phyloP scores from a whole-genome alignment of 2,888 invertebrate species.

The Aphodius granarius region DNA sequence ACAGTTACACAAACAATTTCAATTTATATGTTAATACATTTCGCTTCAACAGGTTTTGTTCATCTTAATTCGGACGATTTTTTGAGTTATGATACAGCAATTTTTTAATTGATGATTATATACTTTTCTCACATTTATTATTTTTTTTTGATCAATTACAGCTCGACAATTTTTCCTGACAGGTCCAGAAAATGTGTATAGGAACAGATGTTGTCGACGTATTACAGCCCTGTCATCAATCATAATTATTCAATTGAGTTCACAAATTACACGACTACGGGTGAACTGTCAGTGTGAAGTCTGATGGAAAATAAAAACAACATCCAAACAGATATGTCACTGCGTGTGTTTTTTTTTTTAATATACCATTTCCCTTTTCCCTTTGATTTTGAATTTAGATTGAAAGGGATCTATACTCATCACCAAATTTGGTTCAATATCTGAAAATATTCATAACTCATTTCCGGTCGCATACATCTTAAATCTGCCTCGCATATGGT shows the following conservation, averaged over 20 bases:
- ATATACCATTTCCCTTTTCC: not conserved
- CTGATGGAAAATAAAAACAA: not conserved
- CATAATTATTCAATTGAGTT: constrained; percentile 28
- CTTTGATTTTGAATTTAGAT: not conserved
- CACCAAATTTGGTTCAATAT: not conserved
- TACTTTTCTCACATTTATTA: not conserved
- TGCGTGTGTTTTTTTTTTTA: too few species aligned
- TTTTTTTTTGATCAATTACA: not conserved
- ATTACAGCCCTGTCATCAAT: constrained; percentile 21
- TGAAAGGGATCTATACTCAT: not conserved
- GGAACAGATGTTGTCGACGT: constrained; percentile 1
- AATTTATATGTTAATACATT: not conserved
- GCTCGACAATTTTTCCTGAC: not conserved
- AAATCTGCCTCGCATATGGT: not conserved
- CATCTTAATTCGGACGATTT: not conserved
- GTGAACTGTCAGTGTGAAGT: not conserved
- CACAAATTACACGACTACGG: constrained; percentile 20
- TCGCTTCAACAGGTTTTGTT: not conserved
- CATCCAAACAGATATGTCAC: not conserved
- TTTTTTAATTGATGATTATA: not conserved
- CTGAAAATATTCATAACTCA: too few species aligned
- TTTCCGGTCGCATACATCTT: too few species aligned
- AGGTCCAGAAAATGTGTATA: not conserved
- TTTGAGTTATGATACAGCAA: too few species aligned
- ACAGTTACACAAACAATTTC: not conserved